Base-by-base conservation (phyloP, 2,888 invertebrate species). In the Chironomus riparius region DNA sequence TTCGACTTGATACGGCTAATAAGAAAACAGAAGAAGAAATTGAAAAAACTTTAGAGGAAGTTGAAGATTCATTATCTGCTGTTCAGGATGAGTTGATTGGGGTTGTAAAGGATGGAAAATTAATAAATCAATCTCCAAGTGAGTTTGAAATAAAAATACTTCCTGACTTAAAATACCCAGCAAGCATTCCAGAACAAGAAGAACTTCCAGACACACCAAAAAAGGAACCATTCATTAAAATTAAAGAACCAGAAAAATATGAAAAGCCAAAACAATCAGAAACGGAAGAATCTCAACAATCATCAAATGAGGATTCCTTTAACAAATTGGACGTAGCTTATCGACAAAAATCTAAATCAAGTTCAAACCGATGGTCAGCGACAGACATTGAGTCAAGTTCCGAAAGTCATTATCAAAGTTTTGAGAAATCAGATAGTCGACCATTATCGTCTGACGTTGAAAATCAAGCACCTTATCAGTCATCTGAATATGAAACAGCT, bases 371-470 rank as follows among this genome's bases (percentile, higher is more conserved):
- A 71, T 89, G 90, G 80, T 93, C 93, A 0, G 91, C 91, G 50
- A 89, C 92, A 24, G 93, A 94, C 80, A 86, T 91, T 24, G 94
- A 95, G 82, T 94, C 94, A 0, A 94, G 94, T 84, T 94, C 94
- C 13, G 94, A 93, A 80, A 94, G 94, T 81, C 92, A 92, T 79
- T 94, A 94, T 81, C 94, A 93, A 78, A 95, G 95, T 78, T 93
- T 93, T 81, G 94, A 94, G 81, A 90, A 92, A 80, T 90, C 89
- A 18, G 90, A 91, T 77, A 65, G 89, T 78, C 87, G 95, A 79
- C 95, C 95, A 0, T 87, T 92, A 77, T 95, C 95, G 3, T 94
- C 95, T 0, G 95, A 95, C 82, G 85, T 94, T 3, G 95, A 95
- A 80, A 91, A 91, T n/a, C 84, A 94, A 80, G 83, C 90, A 79